Evolutionary conservation across 2,888 invertebrate genomes (phyloP).

Genomic region (Cosmia trapezina): DNA sequence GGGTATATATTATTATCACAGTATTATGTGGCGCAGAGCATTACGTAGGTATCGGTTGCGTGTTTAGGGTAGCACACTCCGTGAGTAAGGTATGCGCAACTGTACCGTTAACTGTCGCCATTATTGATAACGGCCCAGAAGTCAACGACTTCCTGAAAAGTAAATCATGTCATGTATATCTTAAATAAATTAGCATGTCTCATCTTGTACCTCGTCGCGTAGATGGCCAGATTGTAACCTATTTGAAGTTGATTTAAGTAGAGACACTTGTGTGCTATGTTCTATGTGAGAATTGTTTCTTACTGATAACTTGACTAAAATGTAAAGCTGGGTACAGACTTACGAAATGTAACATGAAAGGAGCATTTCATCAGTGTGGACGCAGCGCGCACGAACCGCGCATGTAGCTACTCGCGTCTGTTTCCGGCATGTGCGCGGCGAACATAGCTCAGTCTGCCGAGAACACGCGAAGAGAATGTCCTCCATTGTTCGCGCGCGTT

Average conservation of each 20-base stretch:
- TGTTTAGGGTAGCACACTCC: slow-evolving; percentile 63
- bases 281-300: neutral
- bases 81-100: slow-evolving; percentile 62
- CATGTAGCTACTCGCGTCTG: too few species aligned
- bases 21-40: slow-evolving; percentile 29
- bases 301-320: neutral
- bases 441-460: too few species aligned
- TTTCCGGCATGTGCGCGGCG: too few species aligned
- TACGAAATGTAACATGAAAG: too few species aligned
- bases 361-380: too few species aligned
- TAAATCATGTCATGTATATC: slow-evolving; percentile 60
- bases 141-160: slow-evolving; percentile 91
- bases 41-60: slow-evolving; percentile 31
- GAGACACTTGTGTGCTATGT: neutral
- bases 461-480: too few species aligned
- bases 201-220: neutral
- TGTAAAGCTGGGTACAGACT: too few species aligned
- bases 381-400: too few species aligned
- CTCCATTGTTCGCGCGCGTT: too few species aligned
- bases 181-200: neutral
- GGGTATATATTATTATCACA: slow-evolving; percentile 15
- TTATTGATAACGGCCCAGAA: slow-evolving; percentile 91
- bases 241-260: neutral
- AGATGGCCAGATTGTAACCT: neutral
- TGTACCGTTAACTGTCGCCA: slow-evolving; percentile 87